Evolutionary conservation across 2,888 invertebrate species (phyloP).

Genomic region (Drosophila tanythrix): DNA sequence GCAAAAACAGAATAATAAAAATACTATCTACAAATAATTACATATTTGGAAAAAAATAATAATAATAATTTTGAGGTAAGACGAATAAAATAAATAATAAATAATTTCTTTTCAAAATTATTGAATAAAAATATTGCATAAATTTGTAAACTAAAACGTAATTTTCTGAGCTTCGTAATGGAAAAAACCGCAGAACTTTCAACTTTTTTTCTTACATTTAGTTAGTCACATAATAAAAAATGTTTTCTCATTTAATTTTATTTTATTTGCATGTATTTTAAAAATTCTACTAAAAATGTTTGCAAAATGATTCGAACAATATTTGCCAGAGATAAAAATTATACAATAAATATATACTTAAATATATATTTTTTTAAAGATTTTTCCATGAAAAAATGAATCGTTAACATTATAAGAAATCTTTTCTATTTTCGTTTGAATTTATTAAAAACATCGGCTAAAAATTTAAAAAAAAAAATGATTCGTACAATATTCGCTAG

Average conservation of each 20-base stretch:
- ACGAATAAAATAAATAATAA: background rate
- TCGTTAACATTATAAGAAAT: background rate
- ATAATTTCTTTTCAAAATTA: background rate
- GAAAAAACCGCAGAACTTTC: background rate
- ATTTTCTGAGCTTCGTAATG: background rate
- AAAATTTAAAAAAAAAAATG: background rate
- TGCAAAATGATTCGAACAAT: background rate
- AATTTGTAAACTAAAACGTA: background rate
- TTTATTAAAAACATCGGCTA: background rate
- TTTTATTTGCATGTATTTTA: background rate
- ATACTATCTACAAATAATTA: background rate
- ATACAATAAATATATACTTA: too few relatives aligned
- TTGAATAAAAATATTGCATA: background rate
- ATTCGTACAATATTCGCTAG: background rate
- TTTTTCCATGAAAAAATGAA: background rate
- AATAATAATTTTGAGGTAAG: background rate
- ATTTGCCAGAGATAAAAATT: too few relatives aligned
- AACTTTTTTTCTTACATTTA: background rate
- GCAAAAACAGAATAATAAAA: background rate
- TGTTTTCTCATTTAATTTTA: background rate
- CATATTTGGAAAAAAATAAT: background rate
- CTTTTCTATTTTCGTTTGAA: background rate
- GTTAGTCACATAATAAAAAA: background rate
- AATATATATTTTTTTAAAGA: too few relatives aligned
- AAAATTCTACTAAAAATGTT: too few relatives aligned